Conservation (phyloP, 30 jellyfish, hydroid and myxozoan species). For the Aurelia aurita complex sp. Pacific region DNA sequence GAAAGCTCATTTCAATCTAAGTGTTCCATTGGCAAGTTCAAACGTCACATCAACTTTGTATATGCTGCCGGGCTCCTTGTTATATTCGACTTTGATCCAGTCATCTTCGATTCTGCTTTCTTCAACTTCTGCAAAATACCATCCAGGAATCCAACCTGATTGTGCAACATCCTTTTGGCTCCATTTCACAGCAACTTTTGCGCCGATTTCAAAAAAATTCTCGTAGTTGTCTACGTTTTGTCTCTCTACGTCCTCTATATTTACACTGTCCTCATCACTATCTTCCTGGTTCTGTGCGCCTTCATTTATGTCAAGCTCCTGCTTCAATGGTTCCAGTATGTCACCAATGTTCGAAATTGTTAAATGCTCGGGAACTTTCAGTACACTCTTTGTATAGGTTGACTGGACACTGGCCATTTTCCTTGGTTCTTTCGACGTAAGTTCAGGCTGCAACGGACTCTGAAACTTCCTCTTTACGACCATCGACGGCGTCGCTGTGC, state of each 20-base stretch:
- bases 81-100: not conserved
- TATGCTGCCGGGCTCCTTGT: not conserved
- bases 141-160: not conserved
- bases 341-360: too few relatives aligned
- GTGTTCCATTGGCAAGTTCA: not conserved
- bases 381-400: not conserved
- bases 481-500: not conserved
- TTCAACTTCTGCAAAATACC: not conserved
- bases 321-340: too few relatives aligned
- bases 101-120: not conserved
- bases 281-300: too few relatives aligned
- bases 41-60: not conserved
- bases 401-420: not conserved
- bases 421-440: not conserved
- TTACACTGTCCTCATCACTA: too few relatives aligned
- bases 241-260: too few relatives aligned
- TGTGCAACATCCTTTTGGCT: not conserved
- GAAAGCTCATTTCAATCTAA: too few relatives aligned
- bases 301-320: too few relatives aligned
- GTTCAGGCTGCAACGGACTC: not conserved
- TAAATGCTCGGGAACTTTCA: not conserved
- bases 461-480: not conserved
- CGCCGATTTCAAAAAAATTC: not conserved
- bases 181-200: not conserved
- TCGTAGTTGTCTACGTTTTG: not conserved